Base-by-base conservation (phyloP, 2,113 vertebrate species). In the Zosterops pallidus region DNA sequence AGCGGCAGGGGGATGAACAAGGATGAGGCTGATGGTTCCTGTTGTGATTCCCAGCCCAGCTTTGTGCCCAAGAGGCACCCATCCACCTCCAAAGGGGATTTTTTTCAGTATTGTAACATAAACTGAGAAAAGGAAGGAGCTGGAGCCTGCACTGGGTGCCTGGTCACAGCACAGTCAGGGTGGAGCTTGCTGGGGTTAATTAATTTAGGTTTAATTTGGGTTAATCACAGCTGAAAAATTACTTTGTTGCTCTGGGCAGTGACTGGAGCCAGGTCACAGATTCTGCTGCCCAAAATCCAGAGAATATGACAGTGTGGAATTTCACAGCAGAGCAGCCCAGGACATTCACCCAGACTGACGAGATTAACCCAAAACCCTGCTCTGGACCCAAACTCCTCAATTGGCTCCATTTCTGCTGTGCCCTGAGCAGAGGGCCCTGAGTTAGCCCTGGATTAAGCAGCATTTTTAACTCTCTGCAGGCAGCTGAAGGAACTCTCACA, bases 101-200 rank as follows among this genome's bases (percentile, higher is more conserved):
- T 29, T 22, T 22, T 22, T 21, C 11, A 13, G 24, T 9, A 31
- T 4, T 12, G 2, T 2, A 5, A 12, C 8, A 2, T 11, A 14
- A 28, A 56, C 5, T 19, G 46, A 41, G 70, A 56, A 20, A 1
- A 44, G 69, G 35, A 63, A 53, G 42, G 57, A 76, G 52, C 24
- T 8, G 37, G 47, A 44, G 52, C 29, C 47, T 41, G 50, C 0
- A 0, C 19, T 19, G 23, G 8, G 29, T 8, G 56, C 46, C n/a
- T 0, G 0, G 28, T 22, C 5, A 1, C 56, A 33, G 35, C 59
- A 15, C 3, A 5, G 50, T 37, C 56, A 3, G 44, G 15, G 5
- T 14, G 26, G 37, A 21, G 21, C 24, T 10, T 3, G 8, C 13
- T 10, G 67, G 46, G 33, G 50, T 55, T 42, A 25, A 41, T 16